Evolutionary conservation across 1,140 invertebrate genomes (phyloP).

Genomic region (Drosophila jambulina): DNA sequence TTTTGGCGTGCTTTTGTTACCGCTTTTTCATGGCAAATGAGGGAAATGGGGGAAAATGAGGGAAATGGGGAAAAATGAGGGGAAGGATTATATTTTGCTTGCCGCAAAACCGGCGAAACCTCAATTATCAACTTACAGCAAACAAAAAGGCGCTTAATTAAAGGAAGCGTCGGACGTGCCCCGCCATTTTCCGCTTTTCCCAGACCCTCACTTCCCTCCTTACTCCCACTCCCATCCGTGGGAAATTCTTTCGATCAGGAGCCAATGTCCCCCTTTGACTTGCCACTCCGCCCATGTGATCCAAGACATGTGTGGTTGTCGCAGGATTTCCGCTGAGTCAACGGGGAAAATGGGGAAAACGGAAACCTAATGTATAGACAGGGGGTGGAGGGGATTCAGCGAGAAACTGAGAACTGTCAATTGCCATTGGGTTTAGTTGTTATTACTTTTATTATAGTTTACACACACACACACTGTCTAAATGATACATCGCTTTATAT

Average conservation of each 20-base stretch:
- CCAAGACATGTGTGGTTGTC: slow-evolving; percentile 44
- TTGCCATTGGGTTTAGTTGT: too few relatives aligned
- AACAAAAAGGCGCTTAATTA: slow-evolving; percentile 79
- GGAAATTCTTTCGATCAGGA: slow-evolving; percentile 39
- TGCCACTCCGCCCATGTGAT: slow-evolving; percentile 28
- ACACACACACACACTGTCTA: too few relatives aligned
- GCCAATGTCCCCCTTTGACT: slow-evolving; percentile 1
- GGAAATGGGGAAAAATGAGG: neutral
- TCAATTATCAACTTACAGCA: too few relatives aligned
- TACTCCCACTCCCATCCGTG: neutral
- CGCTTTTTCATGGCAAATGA: slow-evolving; percentile 43
- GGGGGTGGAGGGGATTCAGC: too few relatives aligned
- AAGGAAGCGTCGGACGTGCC: slow-evolving; percentile 73
- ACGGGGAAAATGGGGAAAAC: too few relatives aligned
- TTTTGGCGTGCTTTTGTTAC: slow-evolving; percentile 35
- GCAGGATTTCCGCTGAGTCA: too few relatives aligned
- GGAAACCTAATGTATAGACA: too few relatives aligned
- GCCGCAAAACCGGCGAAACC: too few relatives aligned
- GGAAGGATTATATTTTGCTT: slow-evolving; percentile 74
- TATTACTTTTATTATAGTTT: too few relatives aligned
- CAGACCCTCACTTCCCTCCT: neutral
- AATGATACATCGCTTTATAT: too few relatives aligned
- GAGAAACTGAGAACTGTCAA: too few relatives aligned
- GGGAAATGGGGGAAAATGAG: neutral
- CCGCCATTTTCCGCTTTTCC: slow-evolving; percentile 59